These are phyloP conservation scores for Charadrius vociferus DNA, from an alignment of 2,113 vertebrate genomes.

Conservation along the genomic window DNA sequence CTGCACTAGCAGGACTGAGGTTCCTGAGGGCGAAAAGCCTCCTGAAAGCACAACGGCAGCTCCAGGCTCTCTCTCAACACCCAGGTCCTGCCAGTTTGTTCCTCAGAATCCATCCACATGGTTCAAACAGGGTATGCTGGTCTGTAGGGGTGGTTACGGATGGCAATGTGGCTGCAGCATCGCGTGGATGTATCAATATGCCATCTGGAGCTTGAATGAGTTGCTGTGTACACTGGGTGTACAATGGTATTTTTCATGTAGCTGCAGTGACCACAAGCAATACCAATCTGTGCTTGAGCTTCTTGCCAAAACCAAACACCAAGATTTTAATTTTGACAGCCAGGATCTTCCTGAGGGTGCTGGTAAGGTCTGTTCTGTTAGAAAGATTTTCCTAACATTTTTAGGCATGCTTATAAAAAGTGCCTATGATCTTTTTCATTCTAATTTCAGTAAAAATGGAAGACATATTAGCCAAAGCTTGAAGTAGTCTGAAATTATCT, in stretches of 20 bases:
- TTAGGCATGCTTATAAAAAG: constrained; percentile 6
- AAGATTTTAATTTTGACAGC: background rate
- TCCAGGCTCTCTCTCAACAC: background rate
- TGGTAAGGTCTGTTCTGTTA: constrained; percentile 1
- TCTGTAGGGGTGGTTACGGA: background rate
- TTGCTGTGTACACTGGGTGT: background rate
- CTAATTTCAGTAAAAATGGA: constrained; percentile 49
- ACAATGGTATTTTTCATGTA: background rate
- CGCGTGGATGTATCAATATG: background rate
- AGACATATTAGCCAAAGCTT: constrained; percentile 32
- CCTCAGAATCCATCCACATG: background rate
- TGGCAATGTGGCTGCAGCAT: background rate
- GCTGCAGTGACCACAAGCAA: constrained; percentile 24
- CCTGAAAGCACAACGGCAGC: background rate
- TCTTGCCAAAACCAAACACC: background rate
- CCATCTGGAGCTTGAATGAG: background rate
- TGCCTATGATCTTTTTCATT: constrained; percentile 8
- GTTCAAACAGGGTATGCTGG: background rate
- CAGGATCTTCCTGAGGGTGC: constrained; percentile 9
- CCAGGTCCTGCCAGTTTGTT: background rate
- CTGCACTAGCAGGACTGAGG: background rate
- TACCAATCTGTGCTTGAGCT: background rate
- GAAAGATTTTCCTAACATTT: constrained; percentile 18
- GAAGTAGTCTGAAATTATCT: constrained; percentile 61
- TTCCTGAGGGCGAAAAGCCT: background rate